Conservation (phyloP, 2,113 vertebrate genomes). For the Litocranius walleri region DNA sequence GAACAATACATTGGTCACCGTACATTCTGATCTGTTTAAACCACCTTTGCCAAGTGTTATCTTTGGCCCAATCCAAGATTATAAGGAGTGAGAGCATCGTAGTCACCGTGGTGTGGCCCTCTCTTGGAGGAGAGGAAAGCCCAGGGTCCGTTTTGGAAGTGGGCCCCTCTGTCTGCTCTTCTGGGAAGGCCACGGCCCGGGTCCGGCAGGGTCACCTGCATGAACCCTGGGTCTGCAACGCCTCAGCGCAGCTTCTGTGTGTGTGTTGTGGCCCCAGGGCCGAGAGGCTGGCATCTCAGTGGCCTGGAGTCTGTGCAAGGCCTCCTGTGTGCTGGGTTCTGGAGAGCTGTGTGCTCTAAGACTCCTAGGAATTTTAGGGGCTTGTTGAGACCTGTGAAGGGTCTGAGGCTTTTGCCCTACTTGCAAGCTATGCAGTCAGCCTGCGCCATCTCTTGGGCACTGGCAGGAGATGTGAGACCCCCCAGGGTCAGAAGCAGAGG, state of each 20-base stretch:
- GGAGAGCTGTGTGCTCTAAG: not conserved
- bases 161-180: no score
- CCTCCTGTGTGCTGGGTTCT: not conserved
- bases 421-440: not conserved
- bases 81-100: not conserved
- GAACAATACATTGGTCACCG: not conserved
- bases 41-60: not conserved
- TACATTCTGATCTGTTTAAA: not conserved
- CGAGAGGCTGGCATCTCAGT: not conserved
- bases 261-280: not conserved
- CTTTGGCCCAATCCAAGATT: not conserved
- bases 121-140: not conserved
- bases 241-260: not conserved
- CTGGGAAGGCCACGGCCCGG: not conserved
- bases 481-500: not conserved
- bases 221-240: not conserved
- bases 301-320: not conserved
- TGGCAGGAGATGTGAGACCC: not conserved
- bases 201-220: accelerated
- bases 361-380: not conserved
- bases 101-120: not conserved
- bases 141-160: not conserved
- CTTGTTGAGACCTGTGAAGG: not conserved
- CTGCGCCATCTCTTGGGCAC: not conserved
- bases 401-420: not conserved